Evolutionary conservation across 2,888 invertebrate genomes (phyloP), one percentile per base, ranked within the genome.

Genomic region (Drosophila greeni): DNA sequence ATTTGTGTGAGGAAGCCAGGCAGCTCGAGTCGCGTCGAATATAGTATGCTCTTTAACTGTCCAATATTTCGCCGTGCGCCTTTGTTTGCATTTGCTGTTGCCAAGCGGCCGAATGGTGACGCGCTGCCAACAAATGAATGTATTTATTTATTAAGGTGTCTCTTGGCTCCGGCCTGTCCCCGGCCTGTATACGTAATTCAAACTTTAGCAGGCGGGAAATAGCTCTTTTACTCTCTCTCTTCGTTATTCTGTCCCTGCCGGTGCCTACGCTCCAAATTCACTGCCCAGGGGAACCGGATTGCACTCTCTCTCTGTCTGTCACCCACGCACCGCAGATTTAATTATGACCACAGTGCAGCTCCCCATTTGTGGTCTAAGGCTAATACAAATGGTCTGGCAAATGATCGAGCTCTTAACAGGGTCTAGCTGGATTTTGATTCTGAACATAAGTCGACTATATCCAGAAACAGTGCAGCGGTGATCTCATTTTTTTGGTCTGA

Each of bases 61-160:
- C 34, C 18, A 51, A 62, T 64, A 31, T 64, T 51, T 58, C 49
- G 53, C 26, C 51, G 66, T 57, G 52, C 18, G 42, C 18, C 49
- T 66, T 67, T 57, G 40, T 42, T 47, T 57, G n/a, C 18, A 57
- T 65, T 58, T 16, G 61, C 64, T 76, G 80, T 78, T 78, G 81
- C 68, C 53, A 80, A 49, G 83, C 62, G 29, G 36, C 70, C 48
- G 8, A 60, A 31, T 37, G 36, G 57, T 56, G 42, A 65, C 40
- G 67, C 57, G 24, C 34, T 45, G 49, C 51, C 61, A 70, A 47
- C 55, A 56, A 69, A 40, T 60, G 45, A 68, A 68, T 60, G 60
- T 39, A 60, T 61, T 33, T 36, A 49, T 39, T 51, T 49, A 42
- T 49, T 36, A 42, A 24, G 49, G 24, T 49, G 42, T 39, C 33